Conservation (phyloP, 92 coral and sea anemone genomes). For the Pocillopora meandrina region DNA sequence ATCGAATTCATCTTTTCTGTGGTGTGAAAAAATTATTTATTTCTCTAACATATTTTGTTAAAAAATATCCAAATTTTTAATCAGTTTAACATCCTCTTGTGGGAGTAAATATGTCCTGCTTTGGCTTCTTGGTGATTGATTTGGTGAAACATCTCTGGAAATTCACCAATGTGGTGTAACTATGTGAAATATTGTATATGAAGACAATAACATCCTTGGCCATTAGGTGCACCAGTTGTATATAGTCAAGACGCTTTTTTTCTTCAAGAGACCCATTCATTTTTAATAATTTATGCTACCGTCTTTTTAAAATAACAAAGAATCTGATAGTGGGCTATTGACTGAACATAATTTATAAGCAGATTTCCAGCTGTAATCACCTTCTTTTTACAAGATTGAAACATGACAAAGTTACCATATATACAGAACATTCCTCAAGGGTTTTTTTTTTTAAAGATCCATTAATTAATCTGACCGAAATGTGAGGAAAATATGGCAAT, state of each 20-base stretch:
- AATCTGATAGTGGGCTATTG: neutral
- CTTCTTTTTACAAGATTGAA: too few species aligned
- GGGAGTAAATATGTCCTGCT: neutral
- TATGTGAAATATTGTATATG: neutral
- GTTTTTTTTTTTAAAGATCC: too few species aligned
- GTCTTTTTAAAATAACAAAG: conserved; percentile 1
- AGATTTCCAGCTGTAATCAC: too few species aligned
- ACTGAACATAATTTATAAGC: neutral
- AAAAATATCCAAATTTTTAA: neutral
- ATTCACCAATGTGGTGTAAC: neutral
- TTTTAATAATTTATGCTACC: neutral
- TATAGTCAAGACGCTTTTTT: neutral
- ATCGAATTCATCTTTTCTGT: neutral
- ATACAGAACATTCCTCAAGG: too few species aligned
- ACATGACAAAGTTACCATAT: too few species aligned
- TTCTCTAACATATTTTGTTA: neutral
- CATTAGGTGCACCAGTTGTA: neutral
- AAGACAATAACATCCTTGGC: neutral
- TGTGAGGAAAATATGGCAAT: too few species aligned
- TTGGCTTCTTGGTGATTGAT: neutral
- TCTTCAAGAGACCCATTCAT: neutral
- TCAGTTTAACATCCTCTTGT: neutral
- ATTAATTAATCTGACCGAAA: too few species aligned
- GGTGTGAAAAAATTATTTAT: conserved; percentile 2
- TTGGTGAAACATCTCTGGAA: neutral